Evolutionary conservation across 30 jellyfish, hydroid and myxozoan species (phyloP), one percentile per base, ranked within the genome.

Genomic region (Nemopilema nomurai): DNA sequence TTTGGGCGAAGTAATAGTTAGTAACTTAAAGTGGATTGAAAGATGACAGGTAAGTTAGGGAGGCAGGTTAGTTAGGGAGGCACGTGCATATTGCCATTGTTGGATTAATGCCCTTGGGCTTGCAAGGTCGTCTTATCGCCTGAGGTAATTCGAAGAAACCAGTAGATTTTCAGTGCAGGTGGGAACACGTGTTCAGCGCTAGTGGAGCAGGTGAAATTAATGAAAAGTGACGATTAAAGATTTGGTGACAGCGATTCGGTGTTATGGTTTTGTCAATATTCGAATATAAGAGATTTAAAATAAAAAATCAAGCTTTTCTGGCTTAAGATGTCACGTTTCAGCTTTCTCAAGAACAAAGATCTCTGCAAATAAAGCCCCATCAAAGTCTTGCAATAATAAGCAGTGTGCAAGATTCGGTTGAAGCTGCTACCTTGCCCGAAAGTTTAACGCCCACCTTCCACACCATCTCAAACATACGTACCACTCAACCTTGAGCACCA

Each of bases 121-220:
- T 41, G 57, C 13, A 41, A 41, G 57, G 57, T 41, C 6, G 13
- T 3, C 57, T 13, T 13, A 13, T 41, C 9, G 57, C 13, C 57
- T 41, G 6, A 41, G 6, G 57, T 13, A 13, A 41, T 3, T 6
- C 57, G 57, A 41, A 13, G 57, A 41, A 13, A 41, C 13, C 57
- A 41, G 9, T 41, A 6, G 13, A 41, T 41, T 41, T 13, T 3
- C 57, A 23, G 32, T 3, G 41, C 76, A 67, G 30, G 76, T 67
- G 76, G 76, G 22, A 18, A 67, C 20, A 67, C 76, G 76, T 67
- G 76, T 21, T 23, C 32, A 33, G 20, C 21, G 41, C 76, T 19
- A 32, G 76, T 67, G 32, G 7, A 32, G 32, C 76, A 4, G 24
- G 30, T 29, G 76, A 23, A 67, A 67, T 67, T 21, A 20, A 23